A percentile compares a stretch with the other conserved stretches of the same genome.
These are phyloP conservation scores for Aphis craccivora DNA, from an alignment of 1,140 invertebrate species.

Conservation along the genomic window DNA sequence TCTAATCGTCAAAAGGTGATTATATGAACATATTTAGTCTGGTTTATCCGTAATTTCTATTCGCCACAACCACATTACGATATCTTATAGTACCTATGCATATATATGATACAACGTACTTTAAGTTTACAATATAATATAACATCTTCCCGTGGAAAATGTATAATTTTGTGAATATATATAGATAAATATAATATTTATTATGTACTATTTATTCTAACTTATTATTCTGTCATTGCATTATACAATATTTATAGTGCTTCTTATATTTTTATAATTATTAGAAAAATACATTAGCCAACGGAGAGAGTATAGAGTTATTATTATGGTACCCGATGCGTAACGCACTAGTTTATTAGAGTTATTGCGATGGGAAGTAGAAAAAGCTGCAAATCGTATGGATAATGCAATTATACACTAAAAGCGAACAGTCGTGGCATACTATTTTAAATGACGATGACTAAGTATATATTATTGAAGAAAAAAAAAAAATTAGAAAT, in stretches of 20 bases:
- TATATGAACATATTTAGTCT: neutral
- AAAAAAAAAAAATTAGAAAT: neutral
- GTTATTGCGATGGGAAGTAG: neutral
- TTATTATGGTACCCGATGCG: neutral
- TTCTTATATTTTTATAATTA: neutral
- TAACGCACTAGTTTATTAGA: neutral
- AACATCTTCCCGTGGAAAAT: neutral
- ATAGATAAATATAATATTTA: neutral
- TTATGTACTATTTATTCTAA: neutral
- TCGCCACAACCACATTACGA: neutral
- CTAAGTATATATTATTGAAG: neutral
- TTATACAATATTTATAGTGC: neutral
- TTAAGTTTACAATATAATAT: neutral
- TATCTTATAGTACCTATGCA: neutral
- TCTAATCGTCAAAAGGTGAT: neutral
- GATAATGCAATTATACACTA: too few relatives aligned
- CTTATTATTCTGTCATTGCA: neutral
- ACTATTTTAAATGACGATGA: neutral
- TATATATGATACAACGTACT: neutral
- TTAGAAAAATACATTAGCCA: constrained; percentile 21
- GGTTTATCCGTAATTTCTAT: neutral
- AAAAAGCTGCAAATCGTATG: neutral
- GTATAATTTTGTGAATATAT: neutral
- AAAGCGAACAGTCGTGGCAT: neutral
- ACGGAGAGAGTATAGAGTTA: neutral